Evolutionary conservation across 2,888 invertebrate species (phyloP).

Genomic region (Acrocyrtus sp.): DNA sequence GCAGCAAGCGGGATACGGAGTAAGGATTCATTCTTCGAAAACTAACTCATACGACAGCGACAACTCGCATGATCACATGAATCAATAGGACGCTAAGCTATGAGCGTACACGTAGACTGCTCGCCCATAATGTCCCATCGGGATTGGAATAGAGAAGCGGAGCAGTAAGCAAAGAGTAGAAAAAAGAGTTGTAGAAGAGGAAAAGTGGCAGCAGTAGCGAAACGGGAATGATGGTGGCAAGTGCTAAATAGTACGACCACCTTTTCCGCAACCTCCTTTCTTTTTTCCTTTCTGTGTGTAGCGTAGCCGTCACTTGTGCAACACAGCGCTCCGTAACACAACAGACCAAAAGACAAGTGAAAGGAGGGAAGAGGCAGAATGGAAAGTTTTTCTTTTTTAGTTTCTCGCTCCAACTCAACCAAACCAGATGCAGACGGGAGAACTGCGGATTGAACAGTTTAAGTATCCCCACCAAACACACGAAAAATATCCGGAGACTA

Average conservation of each 20-base stretch:
- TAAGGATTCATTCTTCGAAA: background rate
- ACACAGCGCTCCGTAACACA: background rate
- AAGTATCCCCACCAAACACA: too few species aligned
- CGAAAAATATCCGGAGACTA: too few species aligned
- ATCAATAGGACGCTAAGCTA: conserved; percentile 43
- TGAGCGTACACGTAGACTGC: conserved; percentile 5
- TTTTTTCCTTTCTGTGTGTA: background rate
- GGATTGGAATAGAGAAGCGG: conserved; percentile 31
- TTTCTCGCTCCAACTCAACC: conserved; percentile 8
- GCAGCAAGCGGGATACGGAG: too few species aligned
- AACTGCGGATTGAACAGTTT: conserved; percentile 38
- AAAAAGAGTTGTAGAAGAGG: background rate
- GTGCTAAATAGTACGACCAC: background rate
- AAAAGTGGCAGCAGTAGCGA: conserved; percentile 1
- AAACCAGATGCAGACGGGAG: conserved; percentile 24
- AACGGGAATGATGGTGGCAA: background rate
- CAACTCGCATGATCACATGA: conserved; percentile 19
- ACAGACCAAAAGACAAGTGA: background rate
- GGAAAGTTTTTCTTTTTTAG: background rate
- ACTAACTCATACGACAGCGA: background rate
- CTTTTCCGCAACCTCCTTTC: background rate
- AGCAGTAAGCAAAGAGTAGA: background rate
- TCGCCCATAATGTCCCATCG: conserved; percentile 40
- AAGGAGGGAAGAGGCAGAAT: background rate
- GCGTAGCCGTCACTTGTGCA: background rate